Base-by-base conservation (phyloP, 2,113 vertebrate genomes). In the Saccopteryx leptura region DNA sequence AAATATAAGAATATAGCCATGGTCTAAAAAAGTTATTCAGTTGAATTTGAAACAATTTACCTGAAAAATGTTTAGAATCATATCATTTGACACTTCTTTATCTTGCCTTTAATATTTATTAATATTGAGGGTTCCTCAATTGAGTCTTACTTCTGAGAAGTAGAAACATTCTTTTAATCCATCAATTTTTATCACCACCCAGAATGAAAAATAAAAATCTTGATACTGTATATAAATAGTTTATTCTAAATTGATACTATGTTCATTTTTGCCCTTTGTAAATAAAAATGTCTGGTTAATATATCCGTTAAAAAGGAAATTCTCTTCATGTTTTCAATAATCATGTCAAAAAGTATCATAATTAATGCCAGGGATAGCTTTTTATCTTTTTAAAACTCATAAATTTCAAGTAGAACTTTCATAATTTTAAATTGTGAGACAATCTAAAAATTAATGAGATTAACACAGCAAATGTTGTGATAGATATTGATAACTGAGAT, bases 381-480 rank as follows among this genome's bases (percentile, higher is more conserved):
- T 33, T 92, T 93, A 9, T 87, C 46, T 52, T n/a, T 85, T 52
- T 56, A 52, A 15, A 63, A 71, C 7, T 74, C 26, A 26, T 66
- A 19, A 78, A 66, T 93, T 94, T 39, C 23, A 90, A 52, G 10
- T 90, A 3, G 39, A 39, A 39, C 39, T 39, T 39, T 39, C 39
- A 39, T 39, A 39, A 39, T 39, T 39, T 39, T 3, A 39, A 39
- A 39, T 39, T 39, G 39, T 39, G 39, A 88, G 18, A 79, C 95
- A 97, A 83, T 0, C 1, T 95, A 97, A 97, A 93, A 84, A 75
- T 92, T 96, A 72, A 94, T 96, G 87, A 96, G 91, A 97, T 81
- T 98, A 71, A 93, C 85, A 93, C 8, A 97, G 90, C 94, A 96
- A 97, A 96, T 97, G 96, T 95, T 89, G 92, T 69, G 80, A 82